phyloP scores from a whole-genome alignment of 1,140 invertebrate species.

The Hetaerina americana region DNA sequence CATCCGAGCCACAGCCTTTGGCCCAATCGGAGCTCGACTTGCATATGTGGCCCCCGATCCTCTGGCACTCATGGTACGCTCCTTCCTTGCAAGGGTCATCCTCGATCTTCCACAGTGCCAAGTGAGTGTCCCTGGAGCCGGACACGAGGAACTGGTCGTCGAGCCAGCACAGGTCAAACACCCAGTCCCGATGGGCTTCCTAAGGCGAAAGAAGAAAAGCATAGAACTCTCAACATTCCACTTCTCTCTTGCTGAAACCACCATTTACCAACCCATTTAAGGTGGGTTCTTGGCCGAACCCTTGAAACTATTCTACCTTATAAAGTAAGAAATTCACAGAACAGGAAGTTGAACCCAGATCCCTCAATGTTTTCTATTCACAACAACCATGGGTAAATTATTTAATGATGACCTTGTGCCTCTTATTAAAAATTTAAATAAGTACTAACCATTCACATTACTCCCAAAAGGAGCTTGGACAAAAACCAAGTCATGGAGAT shows the following conservation, averaged over 20 bases:
- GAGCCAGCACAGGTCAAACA: constrained; percentile 91
- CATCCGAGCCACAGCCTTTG: constrained; percentile 13
- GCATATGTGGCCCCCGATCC: constrained; percentile 23
- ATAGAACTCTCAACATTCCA: constrained; percentile 8
- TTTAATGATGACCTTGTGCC: too few relatives aligned
- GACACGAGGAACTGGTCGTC: constrained; percentile 92
- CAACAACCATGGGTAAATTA: too few relatives aligned
- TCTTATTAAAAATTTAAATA: too few relatives aligned
- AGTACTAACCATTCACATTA: too few relatives aligned
- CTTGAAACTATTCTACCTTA: not conserved
- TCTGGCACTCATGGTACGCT: constrained; percentile 35
- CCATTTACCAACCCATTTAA: too few relatives aligned
- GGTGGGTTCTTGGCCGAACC: too few relatives aligned
- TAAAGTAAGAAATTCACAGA: not conserved
- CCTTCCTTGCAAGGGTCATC: constrained; percentile 30
- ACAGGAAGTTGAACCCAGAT: too few relatives aligned
- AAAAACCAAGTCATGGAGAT: too few relatives aligned
- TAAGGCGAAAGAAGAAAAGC: constrained; percentile 22
- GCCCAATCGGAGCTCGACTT: constrained; percentile 21
- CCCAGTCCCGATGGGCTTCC: constrained; percentile 81
- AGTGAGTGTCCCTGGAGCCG: constrained; percentile 78
- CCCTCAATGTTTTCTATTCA: too few relatives aligned
- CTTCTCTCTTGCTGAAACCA: not conserved
- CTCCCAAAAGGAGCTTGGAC: too few relatives aligned
- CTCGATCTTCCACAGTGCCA: constrained; percentile 63